Conservation (phyloP, 2,113 vertebrate genomes). For the Cacatua alba region DNA sequence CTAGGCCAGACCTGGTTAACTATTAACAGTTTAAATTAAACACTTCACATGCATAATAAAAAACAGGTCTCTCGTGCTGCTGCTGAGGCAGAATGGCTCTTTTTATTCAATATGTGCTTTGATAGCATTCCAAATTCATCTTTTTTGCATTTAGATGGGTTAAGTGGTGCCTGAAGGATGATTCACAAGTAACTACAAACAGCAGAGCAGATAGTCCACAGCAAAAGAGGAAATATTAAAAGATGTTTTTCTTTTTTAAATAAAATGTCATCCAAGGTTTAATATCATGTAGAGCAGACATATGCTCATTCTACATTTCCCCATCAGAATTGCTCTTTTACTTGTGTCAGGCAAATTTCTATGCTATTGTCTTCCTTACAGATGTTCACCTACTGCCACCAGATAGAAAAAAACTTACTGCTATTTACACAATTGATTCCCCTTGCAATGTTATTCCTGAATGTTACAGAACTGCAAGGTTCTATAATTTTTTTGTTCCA, state of each 20-base stretch:
- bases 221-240: conserved; percentile 22
- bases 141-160: conserved; percentile 17
- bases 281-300: background rate
- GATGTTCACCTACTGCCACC: background rate
- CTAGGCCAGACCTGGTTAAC: conserved; percentile 10
- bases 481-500: background rate
- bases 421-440: background rate
- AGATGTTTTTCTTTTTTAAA: background rate
- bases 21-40: conserved; percentile 52
- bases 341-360: background rate
- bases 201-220: background rate
- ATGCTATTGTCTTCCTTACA: background rate
- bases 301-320: background rate
- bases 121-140: conserved; percentile 31
- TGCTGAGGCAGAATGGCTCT: background rate
- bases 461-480: background rate
- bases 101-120: conserved; percentile 26
- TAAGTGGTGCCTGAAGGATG: background rate
- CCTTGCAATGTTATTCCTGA: background rate
- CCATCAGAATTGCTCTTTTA: background rate
- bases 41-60: conserved; percentile 24
- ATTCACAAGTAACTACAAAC: background rate
- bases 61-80: background rate
- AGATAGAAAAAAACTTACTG: background rate
- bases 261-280: conserved; percentile 16